These are phyloP conservation scores for Neomonachus schauinslandi DNA, from an alignment of 2,113 vertebrate species.

Conservation along the genomic window DNA sequence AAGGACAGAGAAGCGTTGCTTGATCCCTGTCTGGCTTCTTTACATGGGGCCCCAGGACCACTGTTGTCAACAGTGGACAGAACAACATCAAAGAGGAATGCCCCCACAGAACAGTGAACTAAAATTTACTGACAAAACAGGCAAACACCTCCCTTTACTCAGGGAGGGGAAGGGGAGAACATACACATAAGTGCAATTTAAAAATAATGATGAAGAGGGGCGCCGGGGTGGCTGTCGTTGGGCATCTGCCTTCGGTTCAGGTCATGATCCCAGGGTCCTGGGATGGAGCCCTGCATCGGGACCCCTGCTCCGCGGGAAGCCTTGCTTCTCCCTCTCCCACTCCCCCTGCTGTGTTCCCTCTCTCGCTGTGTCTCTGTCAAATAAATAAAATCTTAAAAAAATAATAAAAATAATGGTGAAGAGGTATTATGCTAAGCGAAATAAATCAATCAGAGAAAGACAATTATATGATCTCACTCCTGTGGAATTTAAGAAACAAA, in stretches of 20 bases:
- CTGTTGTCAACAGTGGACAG: background rate
- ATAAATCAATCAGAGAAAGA: background rate
- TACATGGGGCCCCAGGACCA: background rate
- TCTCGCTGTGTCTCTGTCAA: too few relatives aligned
- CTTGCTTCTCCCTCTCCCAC: too few relatives aligned
- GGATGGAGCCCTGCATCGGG: too few relatives aligned
- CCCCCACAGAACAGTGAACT: background rate
- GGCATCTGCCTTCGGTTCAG: too few relatives aligned
- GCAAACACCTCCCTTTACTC: background rate
- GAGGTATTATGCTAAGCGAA: background rate
- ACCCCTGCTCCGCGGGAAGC: too few relatives aligned
- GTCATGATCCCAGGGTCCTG: too few relatives aligned
- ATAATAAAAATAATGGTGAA: background rate
- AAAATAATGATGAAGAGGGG: background rate
- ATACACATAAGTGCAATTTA: background rate
- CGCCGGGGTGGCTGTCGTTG: too few relatives aligned
- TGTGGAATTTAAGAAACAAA: background rate
- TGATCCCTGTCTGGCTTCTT: background rate
- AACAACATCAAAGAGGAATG: background rate
- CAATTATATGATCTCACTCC: background rate
- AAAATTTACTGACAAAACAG: background rate
- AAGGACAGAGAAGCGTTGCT: background rate
- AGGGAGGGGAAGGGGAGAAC: background rate
- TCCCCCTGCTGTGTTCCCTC: too few relatives aligned
- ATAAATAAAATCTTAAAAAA: too few relatives aligned